These are phyloP conservation scores for Zoanthus solanderi DNA, from an alignment of 92 coral and sea anemone genomes.

Conservation along the genomic window DNA sequence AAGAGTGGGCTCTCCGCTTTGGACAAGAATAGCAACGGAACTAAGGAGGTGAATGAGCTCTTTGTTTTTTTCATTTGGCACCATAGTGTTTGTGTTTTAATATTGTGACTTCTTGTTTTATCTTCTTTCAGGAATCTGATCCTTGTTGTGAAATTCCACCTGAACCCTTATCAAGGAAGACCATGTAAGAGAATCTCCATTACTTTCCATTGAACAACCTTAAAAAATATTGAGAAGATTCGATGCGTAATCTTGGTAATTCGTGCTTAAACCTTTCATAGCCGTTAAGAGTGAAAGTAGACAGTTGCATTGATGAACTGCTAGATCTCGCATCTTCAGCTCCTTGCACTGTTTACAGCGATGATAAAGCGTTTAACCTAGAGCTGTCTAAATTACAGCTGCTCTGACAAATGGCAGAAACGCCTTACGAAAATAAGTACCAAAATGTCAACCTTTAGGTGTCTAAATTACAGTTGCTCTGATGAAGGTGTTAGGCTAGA, in stretches of 20 bases:
- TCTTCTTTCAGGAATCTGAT: conserved; percentile 26
- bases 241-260: neutral
- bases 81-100: neutral
- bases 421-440: no score
- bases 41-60: conserved; percentile 6
- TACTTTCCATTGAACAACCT: neutral
- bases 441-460: no score
- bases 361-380: no score
- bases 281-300: no score
- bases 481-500: no score
- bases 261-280: neutral
- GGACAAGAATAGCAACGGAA: neutral
- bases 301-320: no score
- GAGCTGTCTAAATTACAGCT: no score
- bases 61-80: neutral
- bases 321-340: no score
- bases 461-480: no score
- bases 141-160: conserved; percentile 12
- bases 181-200: conserved; percentile 1
- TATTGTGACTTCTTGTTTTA: neutral
- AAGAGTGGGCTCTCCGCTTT: conserved; percentile 27
- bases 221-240: neutral
- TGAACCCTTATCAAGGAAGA: neutral
- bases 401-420: no score
- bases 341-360: no score